Evolutionary conservation across 2,113 vertebrate genomes (phyloP), one percentile per base, ranked within the genome.

Genomic region (Urocynchramus pylzowi): DNA sequence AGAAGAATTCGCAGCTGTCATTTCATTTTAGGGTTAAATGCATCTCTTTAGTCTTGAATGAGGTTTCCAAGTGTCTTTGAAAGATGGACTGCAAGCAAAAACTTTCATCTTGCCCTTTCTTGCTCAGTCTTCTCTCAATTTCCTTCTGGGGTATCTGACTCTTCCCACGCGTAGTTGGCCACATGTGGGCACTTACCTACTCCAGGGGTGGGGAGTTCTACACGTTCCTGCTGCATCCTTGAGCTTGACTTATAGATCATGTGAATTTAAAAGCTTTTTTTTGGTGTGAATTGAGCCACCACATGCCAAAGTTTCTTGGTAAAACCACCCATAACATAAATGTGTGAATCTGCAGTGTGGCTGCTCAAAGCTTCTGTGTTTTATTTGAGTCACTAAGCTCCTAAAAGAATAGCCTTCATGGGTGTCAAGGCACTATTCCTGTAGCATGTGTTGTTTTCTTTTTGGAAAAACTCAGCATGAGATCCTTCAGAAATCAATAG

Each of bases 81-180:
- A 61, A 60, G 82, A 64, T 17, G 22, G 61, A 45, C 65, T 68
- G 57, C 56, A 91, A 68, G 22, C 7, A 87, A 23, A 78, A 78
- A 11, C 16, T 30, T 76, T 27, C 24, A 28, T 67, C 52, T 71
- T 59, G 42, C 47, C 30, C 61, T 60, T 89, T 87, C 26, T 37
- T 84, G 14, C 5, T 1, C 15, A n/a, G 18, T 15, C 35, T 70
- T 63, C 33, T 70, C 52, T 39, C 31, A 60, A 2, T 53, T 60
- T 47, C 24, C 6, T 35, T 68, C n/a, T 64, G 1, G 1, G 41
- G 7, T 41, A 49, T 20, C 65, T 28, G 37, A 44, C 44, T 85
- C 42, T 24, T 78, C 22, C 24, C 6, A 7, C 0, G 1, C 1
- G 2, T 26, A 7, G 12, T 0, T 39, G 11, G 9, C 28, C 28